Base-by-base conservation (phyloP, 1,140 invertebrate genomes). In the Epicauta chinensis region DNA sequence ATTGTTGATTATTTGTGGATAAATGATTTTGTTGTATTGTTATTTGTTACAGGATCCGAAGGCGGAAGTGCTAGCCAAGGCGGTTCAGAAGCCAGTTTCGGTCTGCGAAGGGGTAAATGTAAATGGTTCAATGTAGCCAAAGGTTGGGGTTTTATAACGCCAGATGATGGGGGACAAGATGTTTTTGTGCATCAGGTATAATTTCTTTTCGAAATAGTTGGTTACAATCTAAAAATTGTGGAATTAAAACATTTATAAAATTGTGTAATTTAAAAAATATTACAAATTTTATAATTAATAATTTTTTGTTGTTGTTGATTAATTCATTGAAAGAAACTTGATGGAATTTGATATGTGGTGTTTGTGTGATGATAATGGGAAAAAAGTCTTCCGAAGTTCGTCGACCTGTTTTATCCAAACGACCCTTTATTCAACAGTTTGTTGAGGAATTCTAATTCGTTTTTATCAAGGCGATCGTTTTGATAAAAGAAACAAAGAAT, bases 51-150 rank as follows among this genome's bases (percentile, higher is more conserved):
- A 67, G 65, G 63, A 54, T 67, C 65, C 38, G 65, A 67, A 56
- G 63, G 60, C 39, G 65, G 65, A 58, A 67, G 55, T 51, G 63
- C 62, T 30, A 65, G 63, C 46, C 65, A 65, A 55, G 65, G 60
- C 34, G 62, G 58, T 16, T 64, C 63, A 10, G 60, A 65, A 44
- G 60, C 63, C 7, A 63, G 59, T 52, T 65, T 65, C 49, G 65
- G 65, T 15, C 75, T 78, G 47, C 76, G 86, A 46, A 78, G 79
- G 65, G 90, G 90, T 29, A 81, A 81, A 67, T 91, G 88, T 77
- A 94, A 94, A 76, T 94, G 90, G 90, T 94, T 93, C 71, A 93
- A 94, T 67, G 89, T 92, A 35, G 87, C 86, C 54, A 93, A 93
- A 73, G 90, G 90, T 12, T 94, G 88, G 87, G 91, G 91, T 12